These are phyloP conservation scores for Ptilodon capucinus DNA, from an alignment of 2,888 invertebrate species.

Conservation along the genomic window DNA sequence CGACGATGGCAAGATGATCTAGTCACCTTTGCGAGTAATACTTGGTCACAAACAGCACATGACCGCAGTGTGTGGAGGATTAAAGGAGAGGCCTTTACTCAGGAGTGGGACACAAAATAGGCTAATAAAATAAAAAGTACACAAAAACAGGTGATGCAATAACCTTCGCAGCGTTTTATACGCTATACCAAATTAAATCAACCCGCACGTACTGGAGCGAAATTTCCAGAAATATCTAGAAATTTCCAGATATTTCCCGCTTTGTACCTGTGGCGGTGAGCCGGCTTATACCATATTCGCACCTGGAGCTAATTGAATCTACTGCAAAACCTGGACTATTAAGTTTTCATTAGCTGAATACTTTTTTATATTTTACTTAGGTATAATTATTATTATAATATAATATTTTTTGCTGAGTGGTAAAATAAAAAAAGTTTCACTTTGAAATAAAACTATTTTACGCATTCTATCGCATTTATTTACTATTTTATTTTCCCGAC, in stretches of 20 bases:
- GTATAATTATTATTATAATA: no score
- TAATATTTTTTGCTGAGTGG: no score
- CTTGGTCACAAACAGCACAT: no score
- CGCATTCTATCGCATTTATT: no score
- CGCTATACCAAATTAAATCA: slow-evolving; percentile 49
- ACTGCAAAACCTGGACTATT: slow-evolving; percentile 40
- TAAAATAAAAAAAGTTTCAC: no score
- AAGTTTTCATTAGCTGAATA: slow-evolving; percentile 41
- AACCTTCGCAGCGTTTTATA: slow-evolving; percentile 21
- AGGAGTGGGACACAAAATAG: no score
- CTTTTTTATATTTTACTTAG: slow-evolving; percentile 24
- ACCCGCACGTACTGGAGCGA: slow-evolving; percentile 35
- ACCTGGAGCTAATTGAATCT: slow-evolving; percentile 57
- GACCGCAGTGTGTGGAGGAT: no score
- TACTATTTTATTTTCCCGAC: no score
- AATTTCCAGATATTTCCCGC: slow-evolving; percentile 37
- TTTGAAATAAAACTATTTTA: no score
- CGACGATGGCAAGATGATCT: no score
- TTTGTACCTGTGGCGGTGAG: slow-evolving; percentile 15
- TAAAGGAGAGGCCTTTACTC: no score
- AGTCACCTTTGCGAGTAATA: no score
- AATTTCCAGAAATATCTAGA: slow-evolving; percentile 49
- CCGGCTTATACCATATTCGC: slow-evolving; percentile 32
- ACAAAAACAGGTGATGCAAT: slow-evolving; percentile 22
- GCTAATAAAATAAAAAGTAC: slow-evolving; percentile 20